A percentile compares a stretch with the other conserved stretches of the same genome.
Conservation (phyloP, 2,888 invertebrate species). For the Atherix ibis region DNA sequence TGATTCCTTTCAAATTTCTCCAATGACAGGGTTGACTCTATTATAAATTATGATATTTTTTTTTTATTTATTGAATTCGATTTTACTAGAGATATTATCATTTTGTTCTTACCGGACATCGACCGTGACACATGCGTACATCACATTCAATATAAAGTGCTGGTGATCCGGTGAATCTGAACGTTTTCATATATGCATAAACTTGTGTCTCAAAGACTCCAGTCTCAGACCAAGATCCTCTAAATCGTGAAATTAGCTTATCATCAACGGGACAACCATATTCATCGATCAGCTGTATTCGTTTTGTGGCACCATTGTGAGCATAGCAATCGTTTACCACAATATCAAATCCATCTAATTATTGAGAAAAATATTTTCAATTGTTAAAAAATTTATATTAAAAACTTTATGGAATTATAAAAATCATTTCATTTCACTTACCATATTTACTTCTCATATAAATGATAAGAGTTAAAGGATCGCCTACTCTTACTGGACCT, state of each 20-base stretch:
- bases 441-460: conserved; percentile 92
- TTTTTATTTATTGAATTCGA: not conserved
- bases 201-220: conserved; percentile 87
- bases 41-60: conserved; percentile 3
- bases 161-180: conserved; percentile 79
- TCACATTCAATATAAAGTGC: conserved; percentile 90
- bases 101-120: conserved; percentile 86
- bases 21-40: conserved; percentile 88
- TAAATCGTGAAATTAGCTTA: conserved; percentile 78
- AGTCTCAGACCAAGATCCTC: conserved; percentile 84
- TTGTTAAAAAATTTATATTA: not conserved
- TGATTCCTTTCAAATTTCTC: conserved; percentile 72
- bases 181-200: conserved; percentile 86
- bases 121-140: conserved; percentile 87
- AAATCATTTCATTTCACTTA: too few species aligned
- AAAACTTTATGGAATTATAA: not conserved
- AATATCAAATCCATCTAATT: conserved; percentile 82
- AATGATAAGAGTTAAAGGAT: conserved; percentile 79
- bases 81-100: not conserved
- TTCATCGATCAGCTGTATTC: conserved; percentile 82
- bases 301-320: conserved; percentile 83
- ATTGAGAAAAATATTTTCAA: conserved; percentile 2
- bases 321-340: conserved; percentile 90
- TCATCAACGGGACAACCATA: conserved; percentile 88
- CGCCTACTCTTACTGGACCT: conserved; percentile 82